A percentile compares a stretch with the other conserved stretches of the same genome.
Conservation (phyloP, 2,113 vertebrate species). For the Protomyctophum bolini region DNA sequence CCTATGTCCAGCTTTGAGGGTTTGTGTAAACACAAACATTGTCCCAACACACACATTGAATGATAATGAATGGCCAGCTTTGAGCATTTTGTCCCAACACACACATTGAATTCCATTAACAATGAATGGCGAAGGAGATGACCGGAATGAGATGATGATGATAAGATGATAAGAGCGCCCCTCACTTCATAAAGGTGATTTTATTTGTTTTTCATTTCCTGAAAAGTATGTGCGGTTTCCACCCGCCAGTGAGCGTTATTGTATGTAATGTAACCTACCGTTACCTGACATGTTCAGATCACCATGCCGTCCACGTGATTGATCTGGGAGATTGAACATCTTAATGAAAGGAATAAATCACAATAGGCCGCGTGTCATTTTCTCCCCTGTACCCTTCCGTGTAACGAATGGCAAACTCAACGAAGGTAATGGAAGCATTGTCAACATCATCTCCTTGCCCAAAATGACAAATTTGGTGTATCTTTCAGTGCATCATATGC, state of each 20-base stretch:
- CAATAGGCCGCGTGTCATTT: conserved; percentile 35
- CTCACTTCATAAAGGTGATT: too few relatives aligned
- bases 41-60: too few relatives aligned
- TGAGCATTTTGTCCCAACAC: too few relatives aligned
- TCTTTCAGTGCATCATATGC: conserved; percentile 20
- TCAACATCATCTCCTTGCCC: conserved; percentile 41
- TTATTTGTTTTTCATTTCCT: not conserved
- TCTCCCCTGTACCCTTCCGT: conserved; percentile 33
- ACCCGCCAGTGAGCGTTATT: not conserved
- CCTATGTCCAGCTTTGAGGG: too few relatives aligned
- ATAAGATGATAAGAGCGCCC: too few relatives aligned
- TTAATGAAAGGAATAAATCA: conserved; percentile 67
- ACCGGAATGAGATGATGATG: too few relatives aligned
- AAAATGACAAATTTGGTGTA: conserved; percentile 46
- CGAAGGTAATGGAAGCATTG: conserved; percentile 59
- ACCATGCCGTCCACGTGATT: conserved; percentile 49
- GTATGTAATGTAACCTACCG: conserved; percentile 17
- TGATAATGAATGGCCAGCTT: too few relatives aligned
- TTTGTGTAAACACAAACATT: too few relatives aligned
- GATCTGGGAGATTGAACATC: conserved; percentile 57
- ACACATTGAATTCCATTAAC: too few relatives aligned
- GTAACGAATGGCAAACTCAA: conserved; percentile 53
- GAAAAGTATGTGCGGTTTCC: not conserved
- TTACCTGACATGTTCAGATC: conserved; percentile 44
- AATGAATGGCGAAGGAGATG: too few relatives aligned